These are phyloP conservation scores for Trissonchulus latispiculum DNA, from an alignment of 2,888 invertebrate species.

Conservation along the genomic window DNA sequence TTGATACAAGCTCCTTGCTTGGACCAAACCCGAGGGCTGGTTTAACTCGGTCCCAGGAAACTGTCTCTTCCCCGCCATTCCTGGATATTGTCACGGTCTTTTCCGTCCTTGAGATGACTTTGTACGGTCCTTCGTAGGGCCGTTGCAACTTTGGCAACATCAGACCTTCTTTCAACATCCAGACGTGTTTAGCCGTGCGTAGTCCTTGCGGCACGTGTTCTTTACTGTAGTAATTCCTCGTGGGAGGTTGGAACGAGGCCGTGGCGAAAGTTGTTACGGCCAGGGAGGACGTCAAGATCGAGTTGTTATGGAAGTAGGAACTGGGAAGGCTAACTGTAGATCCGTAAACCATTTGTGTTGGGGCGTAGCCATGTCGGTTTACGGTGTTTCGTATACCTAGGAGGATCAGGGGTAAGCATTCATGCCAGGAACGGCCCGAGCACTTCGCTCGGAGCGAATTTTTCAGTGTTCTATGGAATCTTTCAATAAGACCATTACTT, in stretches of 20 bases:
- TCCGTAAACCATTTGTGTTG: neutral
- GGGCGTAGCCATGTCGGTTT: neutral
- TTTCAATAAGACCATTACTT: neutral
- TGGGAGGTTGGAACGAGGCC: neutral
- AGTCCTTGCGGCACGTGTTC: constrained; percentile 6
- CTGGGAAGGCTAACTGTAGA: neutral
- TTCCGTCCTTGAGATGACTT: neutral
- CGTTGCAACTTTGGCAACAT: neutral
- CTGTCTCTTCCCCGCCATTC: neutral
- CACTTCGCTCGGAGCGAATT: neutral
- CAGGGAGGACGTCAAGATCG: neutral
- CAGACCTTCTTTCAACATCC: neutral
- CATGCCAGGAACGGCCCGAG: neutral
- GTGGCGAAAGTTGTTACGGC: neutral
- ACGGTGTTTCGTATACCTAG: neutral
- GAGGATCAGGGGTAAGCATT: neutral
- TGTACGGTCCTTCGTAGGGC: constrained; percentile 3
- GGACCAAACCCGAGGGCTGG: constrained; percentile 5
- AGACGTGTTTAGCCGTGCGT: neutral
- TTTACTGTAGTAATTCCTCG: neutral
- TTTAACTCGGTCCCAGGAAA: constrained; percentile 12
- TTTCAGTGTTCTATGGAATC: constrained; percentile 3
- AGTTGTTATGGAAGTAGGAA: neutral
- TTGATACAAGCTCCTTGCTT: neutral
- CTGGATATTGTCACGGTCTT: neutral